A percentile compares a stretch with the other conserved stretches of the same genome.
These are phyloP conservation scores for Apeltes quadracus DNA, from an alignment of 2,113 vertebrate species.

Conservation along the genomic window DNA sequence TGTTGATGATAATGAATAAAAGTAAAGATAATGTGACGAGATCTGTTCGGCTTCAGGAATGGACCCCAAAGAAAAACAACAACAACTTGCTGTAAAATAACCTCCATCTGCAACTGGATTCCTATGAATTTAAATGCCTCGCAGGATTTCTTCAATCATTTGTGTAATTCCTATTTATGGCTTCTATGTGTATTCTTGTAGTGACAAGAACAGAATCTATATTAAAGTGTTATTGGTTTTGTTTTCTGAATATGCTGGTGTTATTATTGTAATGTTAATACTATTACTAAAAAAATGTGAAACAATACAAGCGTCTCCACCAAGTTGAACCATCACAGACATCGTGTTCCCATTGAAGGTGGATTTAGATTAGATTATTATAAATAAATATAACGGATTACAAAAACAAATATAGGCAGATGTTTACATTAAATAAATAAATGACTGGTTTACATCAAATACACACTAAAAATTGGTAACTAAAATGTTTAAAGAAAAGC, in stretches of 20 bases:
- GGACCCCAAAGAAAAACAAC: constrained; percentile 83
- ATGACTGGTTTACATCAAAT: not conserved
- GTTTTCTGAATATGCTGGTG: constrained; percentile 74
- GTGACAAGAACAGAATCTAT: constrained; percentile 89
- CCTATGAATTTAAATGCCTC: constrained; percentile 67
- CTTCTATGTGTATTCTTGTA: constrained; percentile 95
- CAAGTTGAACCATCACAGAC: not conserved
- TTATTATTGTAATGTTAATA: constrained; percentile 42
- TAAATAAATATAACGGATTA: not conserved
- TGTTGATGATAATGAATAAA: constrained; percentile 67
- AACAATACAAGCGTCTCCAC: not conserved
- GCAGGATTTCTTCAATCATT: constrained; percentile 89
- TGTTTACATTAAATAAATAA: not conserved
- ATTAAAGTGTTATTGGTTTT: constrained; percentile 97
- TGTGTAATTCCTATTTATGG: constrained; percentile 99
- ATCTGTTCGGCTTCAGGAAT: constrained; percentile 83
- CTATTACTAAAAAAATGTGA: constrained; percentile 26
- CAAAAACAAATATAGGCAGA: not conserved
- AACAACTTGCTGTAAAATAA: constrained; percentile 79
- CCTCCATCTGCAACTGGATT: constrained; percentile 64
- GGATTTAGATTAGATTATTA: not conserved
- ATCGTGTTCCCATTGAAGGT: not conserved
- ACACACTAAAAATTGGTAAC: not conserved
- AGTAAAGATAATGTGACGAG: constrained; percentile 76
- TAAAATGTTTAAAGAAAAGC: not conserved